Evolutionary conservation across 2,888 invertebrate genomes (phyloP).

Genomic region (Monopis laevigella): DNA sequence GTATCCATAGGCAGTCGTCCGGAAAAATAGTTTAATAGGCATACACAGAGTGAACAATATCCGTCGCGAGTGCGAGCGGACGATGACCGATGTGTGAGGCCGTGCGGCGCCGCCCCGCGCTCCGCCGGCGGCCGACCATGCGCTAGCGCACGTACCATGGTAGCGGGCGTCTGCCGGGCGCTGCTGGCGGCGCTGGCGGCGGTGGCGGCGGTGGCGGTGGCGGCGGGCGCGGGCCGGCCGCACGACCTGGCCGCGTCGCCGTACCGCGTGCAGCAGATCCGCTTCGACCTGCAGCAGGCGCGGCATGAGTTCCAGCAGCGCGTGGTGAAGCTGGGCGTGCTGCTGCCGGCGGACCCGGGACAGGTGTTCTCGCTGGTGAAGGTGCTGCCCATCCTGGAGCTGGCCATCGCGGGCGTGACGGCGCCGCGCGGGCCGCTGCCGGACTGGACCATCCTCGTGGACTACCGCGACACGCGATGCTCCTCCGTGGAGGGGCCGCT

Average conservation of each 20-base stretch:
- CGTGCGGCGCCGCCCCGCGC: background rate
- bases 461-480: slow-evolving; percentile 77
- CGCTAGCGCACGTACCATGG: background rate
- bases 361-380: slow-evolving; percentile 72
- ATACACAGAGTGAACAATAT: background rate
- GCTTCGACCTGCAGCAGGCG: slow-evolving; percentile 45
- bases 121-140: background rate
- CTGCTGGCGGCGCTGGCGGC: background rate
- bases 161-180: background rate
- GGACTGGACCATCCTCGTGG: slow-evolving; percentile 74
- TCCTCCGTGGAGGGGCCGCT: slow-evolving; percentile 81
- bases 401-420: slow-evolving; percentile 73
- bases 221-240: slow-evolving; percentile 31
- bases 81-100: too few relatives aligned
- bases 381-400: slow-evolving; percentile 75
- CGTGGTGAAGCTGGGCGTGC: slow-evolving; percentile 69
- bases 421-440: slow-evolving; percentile 69
- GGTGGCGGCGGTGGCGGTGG: background rate
- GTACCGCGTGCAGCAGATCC: slow-evolving; percentile 48
- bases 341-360: slow-evolving; percentile 67
- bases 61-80: background rate
- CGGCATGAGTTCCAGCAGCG: slow-evolving; percentile 45
- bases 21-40: too few relatives aligned
- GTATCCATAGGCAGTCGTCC: too few relatives aligned
- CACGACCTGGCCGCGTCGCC: slow-evolving; percentile 43